Evolutionary conservation across 2,888 invertebrate species (phyloP).

Genomic region (Byasa hedistus): DNA sequence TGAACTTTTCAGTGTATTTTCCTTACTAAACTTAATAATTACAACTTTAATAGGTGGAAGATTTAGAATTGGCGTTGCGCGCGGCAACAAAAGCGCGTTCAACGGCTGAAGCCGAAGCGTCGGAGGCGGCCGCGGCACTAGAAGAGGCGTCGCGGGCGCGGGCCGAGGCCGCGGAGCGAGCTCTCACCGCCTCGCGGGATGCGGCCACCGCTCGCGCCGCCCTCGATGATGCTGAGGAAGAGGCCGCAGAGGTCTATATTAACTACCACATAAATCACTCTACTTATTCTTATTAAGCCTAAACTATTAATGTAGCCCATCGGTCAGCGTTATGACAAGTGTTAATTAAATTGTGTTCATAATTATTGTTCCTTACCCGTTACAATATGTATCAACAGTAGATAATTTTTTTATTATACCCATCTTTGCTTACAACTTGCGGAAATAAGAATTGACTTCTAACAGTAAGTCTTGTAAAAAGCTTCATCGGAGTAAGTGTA

Average conservation of each 20-base stretch:
- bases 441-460: too few relatives aligned
- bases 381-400: too few relatives aligned
- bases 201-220: conserved; percentile 90
- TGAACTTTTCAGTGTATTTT: too few relatives aligned
- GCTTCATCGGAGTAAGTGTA: too few relatives aligned
- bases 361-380: too few relatives aligned
- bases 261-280: conserved; percentile 6
- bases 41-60: conserved; percentile 84
- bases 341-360: too few relatives aligned
- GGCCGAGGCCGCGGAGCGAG: conserved; percentile 89
- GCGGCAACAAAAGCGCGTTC: conserved; percentile 93
- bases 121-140: conserved; percentile 89
- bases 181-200: conserved; percentile 84
- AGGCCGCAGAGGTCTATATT: conserved; percentile 91
- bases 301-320: too few relatives aligned
- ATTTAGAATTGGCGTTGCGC: conserved; percentile 91
- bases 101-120: conserved; percentile 90
- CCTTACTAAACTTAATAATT: neutral
- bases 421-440: too few relatives aligned
- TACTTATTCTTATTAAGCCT: too few relatives aligned
- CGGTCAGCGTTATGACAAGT: too few relatives aligned
- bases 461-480: too few relatives aligned
- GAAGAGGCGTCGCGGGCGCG: conserved; percentile 89
- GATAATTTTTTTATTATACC: too few relatives aligned
- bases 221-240: conserved; percentile 96